Evolutionary conservation across 2,888 invertebrate species (phyloP).

Genomic region (Nesidiocoris tenuis): DNA sequence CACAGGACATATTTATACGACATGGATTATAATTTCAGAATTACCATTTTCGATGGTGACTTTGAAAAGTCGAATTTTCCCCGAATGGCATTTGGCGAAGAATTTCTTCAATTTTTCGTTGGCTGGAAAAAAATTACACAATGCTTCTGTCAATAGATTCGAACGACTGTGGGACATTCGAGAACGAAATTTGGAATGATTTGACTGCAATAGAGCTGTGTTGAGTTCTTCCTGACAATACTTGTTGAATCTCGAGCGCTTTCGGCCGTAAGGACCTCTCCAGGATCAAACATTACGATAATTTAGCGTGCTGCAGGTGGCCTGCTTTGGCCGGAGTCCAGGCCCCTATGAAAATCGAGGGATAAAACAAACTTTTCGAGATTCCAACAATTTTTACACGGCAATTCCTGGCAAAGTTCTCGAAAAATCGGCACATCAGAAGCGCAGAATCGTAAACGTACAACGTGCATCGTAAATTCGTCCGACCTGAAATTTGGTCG

Average conservation of each 20-base stretch:
- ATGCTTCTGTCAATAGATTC: neutral
- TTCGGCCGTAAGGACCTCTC: neutral
- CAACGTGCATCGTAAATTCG: too few species aligned
- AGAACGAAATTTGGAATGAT: neutral
- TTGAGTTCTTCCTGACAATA: neutral
- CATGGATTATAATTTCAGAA: too few species aligned
- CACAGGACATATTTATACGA: neutral
- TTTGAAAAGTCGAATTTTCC: constrained; percentile 77
- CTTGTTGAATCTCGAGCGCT: too few species aligned
- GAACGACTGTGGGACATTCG: neutral
- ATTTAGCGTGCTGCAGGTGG: neutral
- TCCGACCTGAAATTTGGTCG: too few species aligned
- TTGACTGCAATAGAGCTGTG: neutral
- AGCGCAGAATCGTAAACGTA: too few species aligned
- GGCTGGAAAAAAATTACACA: constrained; percentile 60
- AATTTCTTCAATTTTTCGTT: constrained; percentile 78
- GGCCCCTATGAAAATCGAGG: too few species aligned
- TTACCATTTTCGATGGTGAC: constrained; percentile 84
- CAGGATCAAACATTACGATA: neutral
- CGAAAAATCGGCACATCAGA: too few species aligned
- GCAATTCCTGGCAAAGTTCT: too few species aligned
- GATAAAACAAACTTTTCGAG: too few species aligned
- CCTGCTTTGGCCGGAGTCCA: too few species aligned
- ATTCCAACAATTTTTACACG: too few species aligned
- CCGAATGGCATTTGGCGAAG: constrained; percentile 77